Evolutionary conservation across 2,888 invertebrate genomes (phyloP).

Genomic region (Scaptomyza tumidula): DNA sequence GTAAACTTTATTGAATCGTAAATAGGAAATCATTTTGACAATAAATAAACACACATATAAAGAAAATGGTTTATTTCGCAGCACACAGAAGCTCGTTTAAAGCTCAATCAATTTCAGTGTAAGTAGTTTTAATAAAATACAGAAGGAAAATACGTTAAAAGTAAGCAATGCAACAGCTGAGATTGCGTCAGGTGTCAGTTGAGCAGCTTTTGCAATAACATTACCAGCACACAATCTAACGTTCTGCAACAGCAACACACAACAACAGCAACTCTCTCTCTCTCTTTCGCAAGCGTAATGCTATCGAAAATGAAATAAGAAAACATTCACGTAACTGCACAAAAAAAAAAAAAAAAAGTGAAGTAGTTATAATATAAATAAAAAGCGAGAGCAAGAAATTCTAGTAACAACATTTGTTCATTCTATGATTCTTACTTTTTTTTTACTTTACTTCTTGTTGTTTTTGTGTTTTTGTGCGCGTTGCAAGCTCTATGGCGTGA

Average conservation of each 20-base stretch:
- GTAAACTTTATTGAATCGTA: too few relatives aligned
- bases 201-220: slow-evolving; percentile 29
- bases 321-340: slow-evolving; percentile 60
- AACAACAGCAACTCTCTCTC: slow-evolving; percentile 1
- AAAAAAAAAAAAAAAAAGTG: slow-evolving; percentile 48
- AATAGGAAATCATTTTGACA: too few relatives aligned
- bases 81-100: background rate
- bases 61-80: background rate
- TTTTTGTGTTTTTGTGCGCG: slow-evolving; percentile 5
- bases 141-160: background rate
- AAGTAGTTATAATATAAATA: slow-evolving; percentile 69
- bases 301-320: slow-evolving; percentile 49
- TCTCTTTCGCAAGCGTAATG: slow-evolving; percentile 2
- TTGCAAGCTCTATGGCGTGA: slow-evolving; percentile 70
- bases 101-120: background rate
- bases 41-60: background rate
- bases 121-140: background rate
- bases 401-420: slow-evolving; percentile 28
- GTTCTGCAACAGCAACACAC: slow-evolving; percentile 18
- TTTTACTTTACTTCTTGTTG: too few relatives aligned
- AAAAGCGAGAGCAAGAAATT: slow-evolving; percentile 3
- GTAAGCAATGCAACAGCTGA: slow-evolving; percentile 25
- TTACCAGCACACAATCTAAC: slow-evolving; percentile 16
- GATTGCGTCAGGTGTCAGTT: slow-evolving; percentile 24
- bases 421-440: slow-evolving; percentile 13